Conservation (phyloP, 2,113 vertebrate species). For the Geothlypis trichas region DNA sequence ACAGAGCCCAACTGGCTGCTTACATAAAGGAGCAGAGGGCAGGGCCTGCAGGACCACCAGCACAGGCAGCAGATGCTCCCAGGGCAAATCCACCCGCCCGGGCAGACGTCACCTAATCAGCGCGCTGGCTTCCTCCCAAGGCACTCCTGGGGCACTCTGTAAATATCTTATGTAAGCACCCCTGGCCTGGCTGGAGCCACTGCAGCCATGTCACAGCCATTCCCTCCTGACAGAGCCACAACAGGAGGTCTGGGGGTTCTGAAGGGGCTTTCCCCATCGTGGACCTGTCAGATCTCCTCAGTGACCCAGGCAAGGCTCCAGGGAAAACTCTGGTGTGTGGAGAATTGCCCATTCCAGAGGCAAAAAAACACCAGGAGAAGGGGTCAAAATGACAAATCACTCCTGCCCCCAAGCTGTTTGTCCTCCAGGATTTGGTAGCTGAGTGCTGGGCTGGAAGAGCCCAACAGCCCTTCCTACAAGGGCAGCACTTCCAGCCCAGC, state of each 20-base stretch:
- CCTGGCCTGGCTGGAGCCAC: not conserved
- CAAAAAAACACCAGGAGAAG: not conserved
- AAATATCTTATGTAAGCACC: constrained; percentile 62
- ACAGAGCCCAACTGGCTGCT: not conserved
- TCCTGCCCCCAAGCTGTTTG: not conserved
- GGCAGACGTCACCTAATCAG: constrained; percentile 67
- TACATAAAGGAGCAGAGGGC: constrained; percentile 30
- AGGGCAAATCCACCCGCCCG: constrained; percentile 37
- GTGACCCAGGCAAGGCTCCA: not conserved
- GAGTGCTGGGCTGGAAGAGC: not conserved
- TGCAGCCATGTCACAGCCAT: not conserved
- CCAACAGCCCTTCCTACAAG: not conserved
- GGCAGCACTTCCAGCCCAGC: not conserved
- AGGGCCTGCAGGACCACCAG: not conserved
- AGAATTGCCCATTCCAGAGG: not conserved
- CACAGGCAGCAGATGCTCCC: constrained; percentile 35
- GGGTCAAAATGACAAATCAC: not conserved
- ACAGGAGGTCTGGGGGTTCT: not conserved
- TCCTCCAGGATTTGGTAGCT: not conserved
- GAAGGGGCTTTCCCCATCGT: not conserved
- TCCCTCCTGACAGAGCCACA: not conserved
- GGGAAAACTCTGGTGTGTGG: not conserved
- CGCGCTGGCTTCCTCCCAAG: not conserved
- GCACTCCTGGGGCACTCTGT: constrained; percentile 21
- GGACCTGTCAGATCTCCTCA: not conserved